phyloP scores from a whole-genome alignment of 2,888 invertebrate genomes.

The Acronicta psi region DNA sequence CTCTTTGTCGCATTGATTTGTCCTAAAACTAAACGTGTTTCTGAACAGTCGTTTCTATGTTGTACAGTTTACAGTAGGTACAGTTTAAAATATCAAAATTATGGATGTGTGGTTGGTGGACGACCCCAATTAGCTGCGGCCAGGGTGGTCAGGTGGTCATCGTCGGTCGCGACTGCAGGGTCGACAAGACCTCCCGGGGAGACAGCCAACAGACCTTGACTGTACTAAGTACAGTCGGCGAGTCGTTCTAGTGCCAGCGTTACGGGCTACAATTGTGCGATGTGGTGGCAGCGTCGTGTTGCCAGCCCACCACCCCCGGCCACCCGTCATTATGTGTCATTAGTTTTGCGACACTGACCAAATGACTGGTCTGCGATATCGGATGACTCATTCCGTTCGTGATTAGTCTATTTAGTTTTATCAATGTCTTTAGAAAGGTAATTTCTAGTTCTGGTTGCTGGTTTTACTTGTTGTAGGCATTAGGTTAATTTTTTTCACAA shows the following conservation, averaged over 20 bases:
- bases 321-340: slow-evolving; percentile 88
- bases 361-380: slow-evolving; percentile 87
- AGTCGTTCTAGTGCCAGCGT: slow-evolving; percentile 52
- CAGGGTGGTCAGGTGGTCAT: slow-evolving; percentile 80
- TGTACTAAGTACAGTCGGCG: slow-evolving; percentile 60
- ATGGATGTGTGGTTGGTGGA: slow-evolving; percentile 58
- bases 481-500: slow-evolving; percentile 5
- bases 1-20: slow-evolving; percentile 5
- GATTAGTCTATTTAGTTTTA: slow-evolving; percentile 83
- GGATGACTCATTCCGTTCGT: slow-evolving; percentile 86
- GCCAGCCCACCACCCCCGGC: slow-evolving; percentile 72
- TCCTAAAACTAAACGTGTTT: slow-evolving; percentile 12
- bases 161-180: slow-evolving; percentile 72
- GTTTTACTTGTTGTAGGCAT: slow-evolving; percentile 23
- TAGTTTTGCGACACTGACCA: slow-evolving; percentile 89
- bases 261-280: slow-evolving; percentile 66
- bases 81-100: slow-evolving; percentile 48
- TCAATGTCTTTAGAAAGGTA: slow-evolving; percentile 64
- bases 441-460: slow-evolving; percentile 57
- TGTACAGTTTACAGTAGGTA: slow-evolving; percentile 35
- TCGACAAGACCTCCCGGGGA: slow-evolving; percentile 78
- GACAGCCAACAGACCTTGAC: slow-evolving; percentile 84
- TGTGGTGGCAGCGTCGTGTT: slow-evolving; percentile 52
- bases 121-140: slow-evolving; percentile 77
- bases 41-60: slow-evolving; percentile 6